phyloP scores from a whole-genome alignment of 2,113 vertebrate species.

The Mobula birostris region DNA sequence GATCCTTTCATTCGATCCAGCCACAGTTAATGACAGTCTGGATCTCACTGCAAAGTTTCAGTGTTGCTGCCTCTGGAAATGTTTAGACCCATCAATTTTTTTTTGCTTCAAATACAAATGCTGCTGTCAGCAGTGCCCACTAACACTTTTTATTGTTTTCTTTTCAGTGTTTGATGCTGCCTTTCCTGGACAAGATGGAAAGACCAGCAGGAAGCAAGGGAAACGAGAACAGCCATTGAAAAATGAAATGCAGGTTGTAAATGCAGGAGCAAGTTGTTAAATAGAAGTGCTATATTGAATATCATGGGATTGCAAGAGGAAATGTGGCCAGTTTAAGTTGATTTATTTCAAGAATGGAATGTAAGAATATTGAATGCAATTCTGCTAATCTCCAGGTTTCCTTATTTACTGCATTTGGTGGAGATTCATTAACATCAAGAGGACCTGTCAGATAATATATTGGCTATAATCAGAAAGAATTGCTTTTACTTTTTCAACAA shows the following conservation, averaged over 20 bases:
- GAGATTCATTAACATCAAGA: neutral
- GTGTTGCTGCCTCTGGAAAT: neutral
- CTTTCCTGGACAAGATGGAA: neutral
- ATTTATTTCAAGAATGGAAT: neutral
- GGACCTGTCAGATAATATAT: neutral
- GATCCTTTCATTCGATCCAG: neutral
- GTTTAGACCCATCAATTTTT: neutral
- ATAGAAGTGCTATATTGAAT: neutral
- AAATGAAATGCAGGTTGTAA: neutral
- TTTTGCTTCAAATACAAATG: neutral
- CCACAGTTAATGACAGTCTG: neutral
- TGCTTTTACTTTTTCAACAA: neutral
- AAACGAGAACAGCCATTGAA: neutral
- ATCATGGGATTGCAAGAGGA: neutral
- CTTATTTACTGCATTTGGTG: neutral
- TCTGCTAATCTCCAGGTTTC: neutral
- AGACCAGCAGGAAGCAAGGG: neutral
- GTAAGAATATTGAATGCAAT: neutral
- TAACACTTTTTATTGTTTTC: neutral
- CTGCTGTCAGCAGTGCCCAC: neutral
- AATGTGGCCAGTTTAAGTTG: neutral
- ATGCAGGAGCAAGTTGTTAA: neutral
- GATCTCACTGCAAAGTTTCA: neutral
- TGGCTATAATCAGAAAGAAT: neutral
- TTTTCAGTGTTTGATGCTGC: neutral